phyloP scores from a whole-genome alignment of 2,113 vertebrate genomes.

The Rhinogobius similis region DNA sequence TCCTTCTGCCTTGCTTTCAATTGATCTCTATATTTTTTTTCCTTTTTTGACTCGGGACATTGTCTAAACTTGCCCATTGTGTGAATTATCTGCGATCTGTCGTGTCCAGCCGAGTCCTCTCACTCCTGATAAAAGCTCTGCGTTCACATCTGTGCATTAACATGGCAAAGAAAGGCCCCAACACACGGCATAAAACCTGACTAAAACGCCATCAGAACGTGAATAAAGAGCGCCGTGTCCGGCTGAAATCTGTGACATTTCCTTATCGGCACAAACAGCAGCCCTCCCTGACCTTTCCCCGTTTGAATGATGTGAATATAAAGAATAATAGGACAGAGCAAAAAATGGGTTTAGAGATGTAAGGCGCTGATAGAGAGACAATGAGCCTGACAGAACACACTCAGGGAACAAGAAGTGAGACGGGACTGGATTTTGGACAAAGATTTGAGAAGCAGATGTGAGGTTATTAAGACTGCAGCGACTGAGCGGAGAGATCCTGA shows the following conservation, averaged over 20 bases:
- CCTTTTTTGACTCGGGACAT: neutral
- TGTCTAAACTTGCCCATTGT: conserved; percentile 1
- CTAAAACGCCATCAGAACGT: neutral
- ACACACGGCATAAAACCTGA: neutral
- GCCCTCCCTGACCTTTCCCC: neutral
- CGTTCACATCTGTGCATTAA: neutral
- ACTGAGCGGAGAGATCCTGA: too few species aligned
- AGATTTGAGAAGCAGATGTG: too few species aligned
- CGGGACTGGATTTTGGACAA: neutral
- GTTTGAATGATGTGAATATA: neutral
- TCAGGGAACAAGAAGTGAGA: neutral
- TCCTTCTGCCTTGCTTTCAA: neutral
- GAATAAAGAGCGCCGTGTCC: neutral
- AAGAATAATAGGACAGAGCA: neutral
- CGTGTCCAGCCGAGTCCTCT: neutral
- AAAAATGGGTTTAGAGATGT: neutral
- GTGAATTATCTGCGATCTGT: neutral
- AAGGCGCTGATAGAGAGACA: neutral
- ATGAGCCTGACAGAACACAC: neutral
- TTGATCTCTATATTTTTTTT: neutral
- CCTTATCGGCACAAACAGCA: neutral
- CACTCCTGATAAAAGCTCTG: neutral
- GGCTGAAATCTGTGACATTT: neutral
- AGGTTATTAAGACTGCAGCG: too few species aligned
- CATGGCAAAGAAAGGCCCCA: neutral